These are phyloP conservation scores for Anticlea derivata DNA, from an alignment of 2,888 invertebrate genomes.

Conservation along the genomic window DNA sequence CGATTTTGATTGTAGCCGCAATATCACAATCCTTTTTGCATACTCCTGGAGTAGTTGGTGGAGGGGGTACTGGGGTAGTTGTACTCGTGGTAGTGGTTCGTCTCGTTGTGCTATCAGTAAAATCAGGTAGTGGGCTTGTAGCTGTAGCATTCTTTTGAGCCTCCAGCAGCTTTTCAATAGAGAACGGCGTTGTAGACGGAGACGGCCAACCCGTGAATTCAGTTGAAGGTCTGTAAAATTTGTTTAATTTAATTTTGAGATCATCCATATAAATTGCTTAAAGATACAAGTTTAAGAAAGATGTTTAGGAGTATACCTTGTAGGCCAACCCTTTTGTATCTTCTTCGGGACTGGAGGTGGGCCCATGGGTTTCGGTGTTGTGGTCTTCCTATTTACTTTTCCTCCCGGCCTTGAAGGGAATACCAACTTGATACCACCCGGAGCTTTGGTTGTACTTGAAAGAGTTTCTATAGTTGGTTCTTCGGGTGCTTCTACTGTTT, in stretches of 20 bases:
- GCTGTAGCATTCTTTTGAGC: slow-evolving; percentile 85
- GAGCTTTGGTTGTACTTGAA: slow-evolving; percentile 66
- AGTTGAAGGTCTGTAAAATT: slow-evolving; percentile 89
- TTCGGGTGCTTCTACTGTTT: slow-evolving; percentile 38
- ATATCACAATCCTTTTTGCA: slow-evolving; percentile 92
- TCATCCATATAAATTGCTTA: too few species aligned
- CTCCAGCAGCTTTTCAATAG: slow-evolving; percentile 91
- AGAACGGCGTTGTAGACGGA: slow-evolving; percentile 93
- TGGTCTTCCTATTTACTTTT: slow-evolving; percentile 84
- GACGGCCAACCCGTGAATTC: slow-evolving; percentile 97
- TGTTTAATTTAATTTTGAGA: background rate
- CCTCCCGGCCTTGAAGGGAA: slow-evolving; percentile 91
- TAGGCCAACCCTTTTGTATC: slow-evolving; percentile 94
- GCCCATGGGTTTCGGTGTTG: slow-evolving; percentile 82
- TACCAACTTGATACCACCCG: slow-evolving; percentile 86
- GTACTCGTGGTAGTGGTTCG: slow-evolving; percentile 84
- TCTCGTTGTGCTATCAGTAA: slow-evolving; percentile 77
- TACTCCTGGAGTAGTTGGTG: slow-evolving; percentile 91
- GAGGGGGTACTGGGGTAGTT: slow-evolving; percentile 88
- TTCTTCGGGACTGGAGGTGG: slow-evolving; percentile 82
- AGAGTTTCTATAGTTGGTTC: slow-evolving; percentile 24
- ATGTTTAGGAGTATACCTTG: slow-evolving; percentile 79
- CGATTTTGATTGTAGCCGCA: slow-evolving; percentile 93
- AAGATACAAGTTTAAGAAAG: slow-evolving; percentile 1
- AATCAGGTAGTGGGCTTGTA: slow-evolving; percentile 76